Percentiles rank a stretch among this genome's conserved stretches.
Evolutionary conservation across 2,888 invertebrate genomes (phyloP).

Genomic region (Tetropium fuscum): DNA sequence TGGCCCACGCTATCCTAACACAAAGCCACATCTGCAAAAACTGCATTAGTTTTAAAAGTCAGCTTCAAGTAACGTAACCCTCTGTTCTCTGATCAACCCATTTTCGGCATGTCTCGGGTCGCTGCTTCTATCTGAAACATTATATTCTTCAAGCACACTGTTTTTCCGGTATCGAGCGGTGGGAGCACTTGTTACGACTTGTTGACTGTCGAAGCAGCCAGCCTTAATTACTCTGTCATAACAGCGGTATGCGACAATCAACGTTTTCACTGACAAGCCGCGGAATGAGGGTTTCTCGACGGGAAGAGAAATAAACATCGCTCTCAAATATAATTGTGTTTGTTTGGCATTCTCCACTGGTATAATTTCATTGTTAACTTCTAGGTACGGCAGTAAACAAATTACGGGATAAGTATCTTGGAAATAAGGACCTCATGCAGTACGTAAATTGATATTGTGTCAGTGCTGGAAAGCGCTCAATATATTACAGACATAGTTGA

Average conservation of each 20-base stretch:
- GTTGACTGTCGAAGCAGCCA: constrained; percentile 18
- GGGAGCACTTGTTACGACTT: constrained; percentile 19
- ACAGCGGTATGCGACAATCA: background rate
- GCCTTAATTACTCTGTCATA: constrained; percentile 19
- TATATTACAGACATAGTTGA: too few relatives aligned
- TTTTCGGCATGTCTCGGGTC: background rate
- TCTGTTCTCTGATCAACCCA: constrained; percentile 1
- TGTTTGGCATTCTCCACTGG: background rate
- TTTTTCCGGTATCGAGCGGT: constrained; percentile 8
- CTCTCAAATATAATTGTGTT: background rate
- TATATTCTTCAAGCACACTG: constrained; percentile 4
- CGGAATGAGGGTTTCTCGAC: background rate
- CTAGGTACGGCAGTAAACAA: too few relatives aligned
- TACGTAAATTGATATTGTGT: too few relatives aligned
- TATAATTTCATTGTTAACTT: constrained; percentile 4
- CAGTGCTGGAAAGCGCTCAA: too few relatives aligned
- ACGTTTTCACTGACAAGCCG: background rate
- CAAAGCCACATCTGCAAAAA: too few relatives aligned
- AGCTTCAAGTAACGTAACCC: background rate
- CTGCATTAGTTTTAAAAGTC: constrained; percentile 1
- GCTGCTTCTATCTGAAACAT: background rate
- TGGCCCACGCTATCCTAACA: too few relatives aligned
- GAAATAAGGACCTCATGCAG: too few relatives aligned
- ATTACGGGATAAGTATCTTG: too few relatives aligned
- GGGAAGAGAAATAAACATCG: constrained; percentile 11